phyloP scores from a whole-genome alignment of 1,140 invertebrate species.

The Lepidurus packardi region DNA sequence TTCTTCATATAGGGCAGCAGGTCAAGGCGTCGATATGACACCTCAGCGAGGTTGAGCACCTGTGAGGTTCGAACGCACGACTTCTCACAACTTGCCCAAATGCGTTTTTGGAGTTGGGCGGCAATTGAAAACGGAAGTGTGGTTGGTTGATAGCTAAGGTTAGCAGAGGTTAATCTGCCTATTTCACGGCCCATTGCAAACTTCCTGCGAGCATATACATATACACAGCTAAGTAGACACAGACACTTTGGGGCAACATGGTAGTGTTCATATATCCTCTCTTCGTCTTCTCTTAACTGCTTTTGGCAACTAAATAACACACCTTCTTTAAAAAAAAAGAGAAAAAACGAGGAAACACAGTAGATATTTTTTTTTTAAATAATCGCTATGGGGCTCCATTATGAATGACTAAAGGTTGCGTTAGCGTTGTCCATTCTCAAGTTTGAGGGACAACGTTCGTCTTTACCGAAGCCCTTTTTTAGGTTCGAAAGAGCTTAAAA shows the following conservation, averaged over 20 bases:
- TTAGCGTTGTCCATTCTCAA: not conserved
- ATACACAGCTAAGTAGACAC: not conserved
- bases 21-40: not conserved
- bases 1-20: not conserved
- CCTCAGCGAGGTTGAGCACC: not conserved
- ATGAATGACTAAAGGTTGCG: not conserved
- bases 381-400: not conserved
- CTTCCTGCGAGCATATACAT: conserved; percentile 4
- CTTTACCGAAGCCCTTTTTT: not conserved
- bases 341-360: not conserved
- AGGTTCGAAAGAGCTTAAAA: not conserved
- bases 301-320: conserved; percentile 1
- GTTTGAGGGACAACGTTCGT: not conserved
- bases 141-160: conserved; percentile 18
- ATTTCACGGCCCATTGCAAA: conserved; percentile 14
- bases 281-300: conserved; percentile 13
- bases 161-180: conserved; percentile 15
- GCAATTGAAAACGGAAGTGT: conserved; percentile 19
- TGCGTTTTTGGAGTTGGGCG: not conserved
- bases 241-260: not conserved
- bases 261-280: not conserved
- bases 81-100: not conserved
- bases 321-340: not conserved
- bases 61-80: not conserved
- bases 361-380: not conserved